A percentile compares a stretch with the other conserved stretches of the same genome.
Evolutionary conservation across 2,888 invertebrate genomes (phyloP).

Genomic region (Andrena flavipes): DNA sequence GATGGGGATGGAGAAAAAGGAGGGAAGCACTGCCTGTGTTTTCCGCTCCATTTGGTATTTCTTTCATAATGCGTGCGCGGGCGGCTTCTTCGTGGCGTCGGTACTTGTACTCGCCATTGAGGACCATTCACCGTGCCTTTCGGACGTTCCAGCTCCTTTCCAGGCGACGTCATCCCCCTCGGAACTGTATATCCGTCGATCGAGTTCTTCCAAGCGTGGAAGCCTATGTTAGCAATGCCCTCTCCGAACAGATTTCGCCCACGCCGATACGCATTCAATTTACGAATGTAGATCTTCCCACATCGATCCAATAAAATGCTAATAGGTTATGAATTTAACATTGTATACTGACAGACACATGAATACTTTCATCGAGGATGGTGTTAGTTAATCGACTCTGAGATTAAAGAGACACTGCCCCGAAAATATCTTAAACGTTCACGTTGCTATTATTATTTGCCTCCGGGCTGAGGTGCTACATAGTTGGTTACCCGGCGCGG

Average conservation of each 20-base stretch:
- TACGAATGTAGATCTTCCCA: conserved; percentile 7
- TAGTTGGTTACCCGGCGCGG: no score
- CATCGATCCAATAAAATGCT: neutral
- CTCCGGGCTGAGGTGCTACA: no score
- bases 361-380: no score
- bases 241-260: conserved; percentile 1
- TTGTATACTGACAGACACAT: neutral
- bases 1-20: conserved; percentile 20
- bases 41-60: conserved; percentile 77
- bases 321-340: neutral
- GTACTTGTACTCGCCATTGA: conserved; percentile 44
- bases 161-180: conserved; percentile 33
- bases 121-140: conserved; percentile 33
- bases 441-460: no score
- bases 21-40: conserved; percentile 65
- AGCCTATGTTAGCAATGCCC: conserved; percentile 32
- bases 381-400: no score
- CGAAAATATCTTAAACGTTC: no score
- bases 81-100: conserved; percentile 47
- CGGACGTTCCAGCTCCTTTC: conserved; percentile 42
- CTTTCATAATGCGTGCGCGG: conserved; percentile 70
- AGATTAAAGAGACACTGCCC: no score
- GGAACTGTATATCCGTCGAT: conserved; percentile 43
- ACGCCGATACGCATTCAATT: conserved; percentile 27
- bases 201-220: conserved; percentile 48